Evolutionary conservation across 2,797 vertebrate species (phyloP).

Genomic region (Myotis vivesi): DNA sequence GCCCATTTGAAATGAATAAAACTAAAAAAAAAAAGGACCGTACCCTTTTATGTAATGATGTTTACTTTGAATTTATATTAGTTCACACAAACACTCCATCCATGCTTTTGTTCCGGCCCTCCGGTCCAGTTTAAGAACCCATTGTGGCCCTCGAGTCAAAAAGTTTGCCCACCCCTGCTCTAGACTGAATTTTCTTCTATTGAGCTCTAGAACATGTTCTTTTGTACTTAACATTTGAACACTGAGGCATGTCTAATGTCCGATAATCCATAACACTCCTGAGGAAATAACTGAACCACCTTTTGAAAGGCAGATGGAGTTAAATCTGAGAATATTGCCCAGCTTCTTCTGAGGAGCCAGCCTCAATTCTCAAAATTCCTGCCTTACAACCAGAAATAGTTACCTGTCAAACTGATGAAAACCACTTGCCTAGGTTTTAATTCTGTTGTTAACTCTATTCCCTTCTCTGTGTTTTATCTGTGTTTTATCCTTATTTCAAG

Average conservation of each 20-base stretch:
- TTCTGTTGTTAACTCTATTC: not conserved
- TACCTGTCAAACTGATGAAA: slow-evolving; percentile 31
- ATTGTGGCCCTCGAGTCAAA: too few species aligned
- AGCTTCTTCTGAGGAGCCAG: not conserved
- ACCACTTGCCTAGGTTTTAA: not conserved
- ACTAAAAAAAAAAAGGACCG: too few species aligned
- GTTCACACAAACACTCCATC: too few species aligned
- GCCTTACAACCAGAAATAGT: not conserved
- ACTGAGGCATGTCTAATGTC: not conserved
- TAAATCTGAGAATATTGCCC: slow-evolving; percentile 4
- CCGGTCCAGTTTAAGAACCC: too few species aligned
- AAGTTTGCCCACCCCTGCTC: too few species aligned
- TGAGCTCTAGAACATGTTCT: not conserved
- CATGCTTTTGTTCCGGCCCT: too few species aligned
- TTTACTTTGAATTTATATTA: too few species aligned
- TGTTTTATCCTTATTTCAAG: not conserved
- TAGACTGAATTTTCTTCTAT: not conserved
- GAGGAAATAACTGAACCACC: not conserved
- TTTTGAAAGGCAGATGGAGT: not conserved
- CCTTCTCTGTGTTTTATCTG: not conserved
- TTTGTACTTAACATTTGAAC: slow-evolving; percentile 2
- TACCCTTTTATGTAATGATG: too few species aligned
- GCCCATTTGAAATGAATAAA: too few species aligned
- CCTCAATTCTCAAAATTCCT: not conserved
- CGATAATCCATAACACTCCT: not conserved